Base-by-base conservation (phyloP, 2,113 vertebrate species). In the Lutjanus erythropterus region DNA sequence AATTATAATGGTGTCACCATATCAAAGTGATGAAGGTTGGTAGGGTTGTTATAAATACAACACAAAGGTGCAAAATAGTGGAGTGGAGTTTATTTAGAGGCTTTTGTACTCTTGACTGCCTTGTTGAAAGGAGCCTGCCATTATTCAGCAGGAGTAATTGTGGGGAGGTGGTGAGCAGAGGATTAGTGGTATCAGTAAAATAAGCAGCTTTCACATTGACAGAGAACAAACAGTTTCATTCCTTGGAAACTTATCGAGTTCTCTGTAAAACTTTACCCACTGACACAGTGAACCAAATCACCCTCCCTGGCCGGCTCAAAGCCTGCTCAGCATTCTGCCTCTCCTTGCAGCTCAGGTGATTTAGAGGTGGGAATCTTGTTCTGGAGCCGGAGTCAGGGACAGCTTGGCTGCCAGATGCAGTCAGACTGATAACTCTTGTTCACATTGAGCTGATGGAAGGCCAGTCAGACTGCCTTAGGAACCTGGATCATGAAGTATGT, bases 241-340 rank as follows among this genome's bases (percentile, higher is more conserved):
- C 49, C 66, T 46, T 42, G 41, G 31, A 31, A 74, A 46, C 29
- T 61, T 78, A 61, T 3, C 82, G 23, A 82, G 71, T 73, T 82
- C 29, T 71, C 58, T 58, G 1, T 37, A 16, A 80, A 87, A 77
- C 47, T 64, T 77, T 78, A 56, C 85, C 78, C 78, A 89, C 65
- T 89, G 78, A 86, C 86, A 90, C 23, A 87, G 53, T 88, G 68
- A 86, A 87, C 81, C 70, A 62, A 25, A 75, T 65, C 55, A 12
- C 60, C 58, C 55, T 49, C 31, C 1, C 14, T 15, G 19, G 12
- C 42, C 6, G 25, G 42, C 3, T n/a, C 33, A 19, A 39, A 66
- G 56, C 80, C 64, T 39, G 39, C 60, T 73, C 75, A 69, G 82
- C 76, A 6, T 35, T 81, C 80, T 67, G 35, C 53, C 47, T 41